phyloP scores from a whole-genome alignment of 2,113 vertebrate genomes.

The Castor canadensis region DNA sequence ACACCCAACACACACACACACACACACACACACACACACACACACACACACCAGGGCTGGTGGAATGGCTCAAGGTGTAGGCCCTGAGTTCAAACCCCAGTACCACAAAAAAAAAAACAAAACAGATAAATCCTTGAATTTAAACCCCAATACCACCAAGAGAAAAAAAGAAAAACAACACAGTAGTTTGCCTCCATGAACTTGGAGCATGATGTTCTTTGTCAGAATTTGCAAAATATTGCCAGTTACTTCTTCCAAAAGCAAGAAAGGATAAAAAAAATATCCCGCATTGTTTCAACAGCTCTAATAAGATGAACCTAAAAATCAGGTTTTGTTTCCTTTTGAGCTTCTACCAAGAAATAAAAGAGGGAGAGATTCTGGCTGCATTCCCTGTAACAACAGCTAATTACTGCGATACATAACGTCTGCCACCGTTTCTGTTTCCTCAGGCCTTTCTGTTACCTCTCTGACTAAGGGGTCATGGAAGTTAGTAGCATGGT shows the following conservation, averaged over 20 bases:
- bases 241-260: slow-evolving; percentile 23
- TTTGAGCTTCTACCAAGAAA: slow-evolving; percentile 55
- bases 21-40: too few relatives aligned
- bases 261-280: slow-evolving; percentile 35
- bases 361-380: background rate
- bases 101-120: too few relatives aligned
- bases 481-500: background rate
- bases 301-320: slow-evolving; percentile 42
- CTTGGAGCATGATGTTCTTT: slow-evolving; percentile 7
- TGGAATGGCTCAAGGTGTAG: too few relatives aligned
- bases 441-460: background rate
- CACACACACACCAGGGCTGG: too few relatives aligned
- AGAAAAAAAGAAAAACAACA: too few relatives aligned
- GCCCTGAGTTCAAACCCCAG: too few relatives aligned
- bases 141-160: too few relatives aligned
- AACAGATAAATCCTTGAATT: too few relatives aligned
- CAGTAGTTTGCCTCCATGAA: background rate
- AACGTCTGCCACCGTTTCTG: background rate
- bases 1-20: too few relatives aligned
- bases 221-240: slow-evolving; percentile 47
- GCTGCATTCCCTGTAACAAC: background rate
- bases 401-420: slow-evolving; percentile 35
- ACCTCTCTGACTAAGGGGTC: background rate
- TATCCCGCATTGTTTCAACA: slow-evolving; percentile 28
- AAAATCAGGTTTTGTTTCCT: slow-evolving; percentile 34